These are phyloP conservation scores for Himalopsyche tibetana DNA, from an alignment of 2,888 invertebrate species.

Conservation along the genomic window DNA sequence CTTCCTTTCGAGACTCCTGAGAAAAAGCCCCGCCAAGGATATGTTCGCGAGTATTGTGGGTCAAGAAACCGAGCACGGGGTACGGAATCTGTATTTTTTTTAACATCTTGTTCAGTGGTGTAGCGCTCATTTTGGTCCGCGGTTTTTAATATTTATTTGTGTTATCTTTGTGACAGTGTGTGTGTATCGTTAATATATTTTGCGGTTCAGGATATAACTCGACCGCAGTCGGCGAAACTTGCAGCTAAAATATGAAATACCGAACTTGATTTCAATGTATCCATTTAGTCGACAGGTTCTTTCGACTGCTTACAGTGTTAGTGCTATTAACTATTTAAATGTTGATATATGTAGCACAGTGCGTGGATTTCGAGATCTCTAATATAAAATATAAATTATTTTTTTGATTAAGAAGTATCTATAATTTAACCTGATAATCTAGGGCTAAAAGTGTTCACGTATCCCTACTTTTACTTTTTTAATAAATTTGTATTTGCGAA, in stretches of 20 bases:
- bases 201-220: slow-evolving; percentile 11
- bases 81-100: neutral
- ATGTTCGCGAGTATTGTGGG: slow-evolving; percentile 59
- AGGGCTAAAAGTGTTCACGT: too few species aligned
- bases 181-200: neutral
- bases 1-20: slow-evolving; percentile 63
- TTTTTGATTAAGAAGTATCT: too few species aligned
- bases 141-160: neutral
- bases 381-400: too few species aligned
- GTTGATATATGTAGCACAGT: too few species aligned
- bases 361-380: too few species aligned
- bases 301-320: too few species aligned
- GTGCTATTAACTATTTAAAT: too few species aligned
- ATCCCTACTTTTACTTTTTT: too few species aligned
- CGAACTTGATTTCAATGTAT: neutral
- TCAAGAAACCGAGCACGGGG: slow-evolving; percentile 44
- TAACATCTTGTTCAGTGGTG: neutral
- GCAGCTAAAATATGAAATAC: neutral
- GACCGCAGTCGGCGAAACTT: neutral
- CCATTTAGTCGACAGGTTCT: slow-evolving; percentile 1
- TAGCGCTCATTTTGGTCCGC: neutral
- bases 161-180: neutral
- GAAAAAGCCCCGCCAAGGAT: slow-evolving; percentile 64
- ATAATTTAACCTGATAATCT: too few species aligned
- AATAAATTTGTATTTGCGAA: neutral